Base-by-base conservation (phyloP, 2,797 vertebrate genomes). In the Loris lydekkerianus region DNA sequence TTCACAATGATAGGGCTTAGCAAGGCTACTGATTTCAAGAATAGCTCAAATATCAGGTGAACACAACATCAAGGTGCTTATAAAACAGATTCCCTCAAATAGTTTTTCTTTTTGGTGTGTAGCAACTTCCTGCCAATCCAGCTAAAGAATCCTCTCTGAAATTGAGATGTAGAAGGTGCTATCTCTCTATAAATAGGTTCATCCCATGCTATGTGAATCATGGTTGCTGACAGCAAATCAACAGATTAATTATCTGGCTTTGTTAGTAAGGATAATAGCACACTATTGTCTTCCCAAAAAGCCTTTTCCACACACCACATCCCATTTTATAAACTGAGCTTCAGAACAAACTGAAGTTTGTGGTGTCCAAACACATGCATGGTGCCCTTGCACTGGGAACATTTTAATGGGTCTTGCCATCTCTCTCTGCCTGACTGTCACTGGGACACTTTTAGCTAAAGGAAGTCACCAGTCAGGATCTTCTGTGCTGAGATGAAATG, bases 161-260 rank as follows among this genome's bases (percentile, higher is more conserved):
- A 96, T 5, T 90, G 86, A 92, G 89, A 92, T 13, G 86, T 78
- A 69, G 92, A 98, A 94, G 94, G 69, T 82, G 81, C 91, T 34
- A 65, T 5, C 3, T 88, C 84, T 37, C 58, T 96, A 95, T 95
- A 94, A 78, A 94, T 9, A 94, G 84, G 18, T 23, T 86, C 86
- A 37, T 70, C 73, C 88, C 78, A 88, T 78, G 82, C 88, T 77
- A 86, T 73, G 63, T 61, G 94, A 94, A 97, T 96, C 89, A 78
- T 31, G 31, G 75, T 46, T 37, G 43, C 92, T 81, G 60, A 97
- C 85, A 96, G 94, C 65, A 97, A 94, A 40, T 76, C 96, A 96
- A 96, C 82, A 94, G 69, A 95, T 53, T 37, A 89, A 95, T 95
- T 96, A 82, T 87, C 89, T 97, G 95, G 17, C 75, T 80, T 95